Evolutionary conservation across 2,888 invertebrate genomes (phyloP).

Genomic region (Flexamia atlantica): DNA sequence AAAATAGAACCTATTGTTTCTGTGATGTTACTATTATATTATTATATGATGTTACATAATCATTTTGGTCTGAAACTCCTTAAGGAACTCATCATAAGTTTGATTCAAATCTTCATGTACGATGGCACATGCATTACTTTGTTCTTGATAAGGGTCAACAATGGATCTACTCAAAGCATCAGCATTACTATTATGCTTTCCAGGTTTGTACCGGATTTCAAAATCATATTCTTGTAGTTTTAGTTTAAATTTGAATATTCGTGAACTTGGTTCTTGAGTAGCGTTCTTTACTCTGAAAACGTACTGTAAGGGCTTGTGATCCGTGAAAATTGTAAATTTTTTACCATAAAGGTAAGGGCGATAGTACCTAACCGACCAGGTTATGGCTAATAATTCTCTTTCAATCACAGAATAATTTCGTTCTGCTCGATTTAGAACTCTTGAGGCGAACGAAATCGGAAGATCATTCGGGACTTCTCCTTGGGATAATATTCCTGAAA

Average conservation of each 20-base stretch:
- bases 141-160: no score
- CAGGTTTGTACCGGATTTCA: neutral
- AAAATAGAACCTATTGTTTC: neutral
- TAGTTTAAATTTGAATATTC: neutral
- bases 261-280: neutral
- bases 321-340: slow-evolving; percentile 35
- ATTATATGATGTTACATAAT: no score
- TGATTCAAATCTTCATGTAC: no score
- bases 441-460: neutral
- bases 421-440: slow-evolving; percentile 56
- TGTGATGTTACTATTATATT: neutral
- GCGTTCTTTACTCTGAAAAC: slow-evolving; percentile 2
- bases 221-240: slow-evolving; percentile 32
- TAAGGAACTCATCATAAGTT: neutral
- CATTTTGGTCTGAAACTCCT: neutral
- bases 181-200: slow-evolving; percentile 10
- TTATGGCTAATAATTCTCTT: slow-evolving; percentile 51
- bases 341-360: slow-evolving; percentile 32
- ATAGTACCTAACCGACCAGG: slow-evolving; percentile 35
- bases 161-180: neutral
- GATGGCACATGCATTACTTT: no score
- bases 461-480: slow-evolving; percentile 6
- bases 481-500: slow-evolving; percentile 60
- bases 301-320: slow-evolving; percentile 31
- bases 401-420: slow-evolving; percentile 57